Evolutionary conservation across 2,888 invertebrate species (phyloP).

Genomic region (Andrena flavipes): DNA sequence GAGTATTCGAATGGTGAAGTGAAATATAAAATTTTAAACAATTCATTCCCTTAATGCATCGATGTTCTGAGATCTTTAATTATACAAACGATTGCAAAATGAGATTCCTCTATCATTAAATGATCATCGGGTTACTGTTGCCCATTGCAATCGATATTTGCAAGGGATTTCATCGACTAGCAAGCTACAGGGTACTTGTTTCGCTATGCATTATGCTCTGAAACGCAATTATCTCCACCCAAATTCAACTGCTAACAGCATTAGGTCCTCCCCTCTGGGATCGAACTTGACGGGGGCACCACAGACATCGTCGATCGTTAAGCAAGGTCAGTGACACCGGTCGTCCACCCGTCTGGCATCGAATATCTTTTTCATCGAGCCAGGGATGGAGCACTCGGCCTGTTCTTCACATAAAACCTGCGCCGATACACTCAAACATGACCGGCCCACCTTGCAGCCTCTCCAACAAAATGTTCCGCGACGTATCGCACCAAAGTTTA

Average conservation of each 20-base stretch:
- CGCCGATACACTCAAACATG: not conserved
- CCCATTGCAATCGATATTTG: not conserved
- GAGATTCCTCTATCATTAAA: not conserved
- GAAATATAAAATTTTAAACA: not conserved
- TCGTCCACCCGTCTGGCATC: conserved; percentile 72
- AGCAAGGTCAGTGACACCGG: conserved; percentile 79
- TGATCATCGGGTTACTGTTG: not conserved
- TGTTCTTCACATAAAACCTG: not conserved
- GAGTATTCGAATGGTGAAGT: not conserved
- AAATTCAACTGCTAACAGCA: conserved; percentile 42
- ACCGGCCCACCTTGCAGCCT: not conserved
- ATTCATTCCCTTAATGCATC: not conserved
- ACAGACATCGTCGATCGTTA: conserved; percentile 73
- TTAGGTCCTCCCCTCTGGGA: conserved; percentile 45
- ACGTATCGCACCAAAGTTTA: not conserved
- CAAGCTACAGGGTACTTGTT: not conserved
- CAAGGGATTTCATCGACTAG: conserved; percentile 5
- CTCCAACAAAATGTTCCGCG: not conserved
- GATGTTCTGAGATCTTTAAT: not conserved
- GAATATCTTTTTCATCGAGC: conserved; percentile 63
- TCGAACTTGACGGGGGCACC: conserved; percentile 44
- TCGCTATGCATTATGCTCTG: conserved; percentile 16
- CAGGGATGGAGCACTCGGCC: not conserved
- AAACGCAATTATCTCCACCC: conserved; percentile 31
- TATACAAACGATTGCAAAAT: not conserved